Evolutionary conservation across 1,140 invertebrate genomes (phyloP).

Genomic region (Lordiphosa collinella): DNA sequence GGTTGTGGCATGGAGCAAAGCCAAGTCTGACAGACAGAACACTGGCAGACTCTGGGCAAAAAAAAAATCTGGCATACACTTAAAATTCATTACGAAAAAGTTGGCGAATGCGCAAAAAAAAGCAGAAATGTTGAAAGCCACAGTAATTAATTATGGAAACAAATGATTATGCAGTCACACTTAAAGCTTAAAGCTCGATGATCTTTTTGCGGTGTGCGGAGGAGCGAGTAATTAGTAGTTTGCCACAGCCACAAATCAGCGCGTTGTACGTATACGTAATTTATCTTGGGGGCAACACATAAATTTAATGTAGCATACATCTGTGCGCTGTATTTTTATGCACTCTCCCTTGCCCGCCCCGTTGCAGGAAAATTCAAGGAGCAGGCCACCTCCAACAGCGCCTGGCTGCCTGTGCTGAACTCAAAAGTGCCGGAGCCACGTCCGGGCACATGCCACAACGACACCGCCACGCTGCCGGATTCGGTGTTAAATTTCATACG

Average conservation of each 20-base stretch:
- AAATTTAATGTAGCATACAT: constrained; percentile 66
- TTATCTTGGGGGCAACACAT: constrained; percentile 59
- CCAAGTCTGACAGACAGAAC: constrained; percentile 57
- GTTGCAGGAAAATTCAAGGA: constrained; percentile 83
- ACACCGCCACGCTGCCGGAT: constrained; percentile 88
- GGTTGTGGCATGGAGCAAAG: constrained; percentile 47
- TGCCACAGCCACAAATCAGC: constrained; percentile 6
- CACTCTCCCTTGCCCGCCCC: constrained; percentile 11
- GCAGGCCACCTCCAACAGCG: constrained; percentile 87
- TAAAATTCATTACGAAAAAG: constrained; percentile 77
- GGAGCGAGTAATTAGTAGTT: background rate
- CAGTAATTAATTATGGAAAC: constrained; percentile 74
- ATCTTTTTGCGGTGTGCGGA: background rate
- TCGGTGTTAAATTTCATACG: constrained; percentile 94
- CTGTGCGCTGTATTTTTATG: constrained; percentile 42
- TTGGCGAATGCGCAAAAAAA: constrained; percentile 48
- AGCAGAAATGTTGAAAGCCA: constrained; percentile 46
- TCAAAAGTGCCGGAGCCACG: constrained; percentile 89
- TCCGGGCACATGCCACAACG: constrained; percentile 91
- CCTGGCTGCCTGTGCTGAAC: constrained; percentile 85
- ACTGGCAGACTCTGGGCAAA: constrained; percentile 42
- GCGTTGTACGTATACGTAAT: constrained; percentile 15
- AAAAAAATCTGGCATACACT: constrained; percentile 76
- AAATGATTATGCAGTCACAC: constrained; percentile 68
- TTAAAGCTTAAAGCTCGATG: constrained; percentile 36